Percentiles rank a stretch among this genome's conserved stretches.
These are phyloP conservation scores for Micromys minutus DNA, from an alignment of 2,113 vertebrate genomes.

Conservation along the genomic window DNA sequence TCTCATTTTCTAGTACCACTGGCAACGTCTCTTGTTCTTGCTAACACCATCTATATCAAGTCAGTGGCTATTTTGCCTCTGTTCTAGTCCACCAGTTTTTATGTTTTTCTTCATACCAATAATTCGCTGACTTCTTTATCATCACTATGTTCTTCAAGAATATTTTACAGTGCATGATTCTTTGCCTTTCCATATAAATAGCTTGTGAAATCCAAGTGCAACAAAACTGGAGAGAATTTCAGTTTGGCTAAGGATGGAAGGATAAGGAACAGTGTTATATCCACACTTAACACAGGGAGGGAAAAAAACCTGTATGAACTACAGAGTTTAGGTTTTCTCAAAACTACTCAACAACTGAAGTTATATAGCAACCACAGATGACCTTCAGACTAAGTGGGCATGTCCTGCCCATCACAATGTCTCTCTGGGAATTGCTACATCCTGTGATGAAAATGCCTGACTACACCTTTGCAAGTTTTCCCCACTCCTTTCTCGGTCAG, in stretches of 20 bases:
- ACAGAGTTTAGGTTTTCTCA: background rate
- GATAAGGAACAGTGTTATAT: background rate
- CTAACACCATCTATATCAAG: background rate
- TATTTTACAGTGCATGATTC: slow-evolving; percentile 29
- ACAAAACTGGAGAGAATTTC: background rate
- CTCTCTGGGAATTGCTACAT: background rate
- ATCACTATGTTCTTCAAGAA: background rate
- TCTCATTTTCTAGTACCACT: background rate
- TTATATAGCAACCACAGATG: background rate
- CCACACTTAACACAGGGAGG: background rate
- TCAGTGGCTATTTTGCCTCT: background rate
- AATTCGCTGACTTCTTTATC: background rate
- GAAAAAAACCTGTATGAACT: background rate
- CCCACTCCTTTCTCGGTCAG: too few species aligned
- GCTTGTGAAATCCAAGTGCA: background rate
- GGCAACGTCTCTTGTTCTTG: background rate
- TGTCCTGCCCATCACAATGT: background rate
- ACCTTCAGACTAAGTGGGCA: background rate
- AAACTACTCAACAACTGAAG: background rate
- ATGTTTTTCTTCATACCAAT: background rate
- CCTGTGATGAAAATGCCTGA: background rate
- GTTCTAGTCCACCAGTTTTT: background rate
- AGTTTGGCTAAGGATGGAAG: background rate
- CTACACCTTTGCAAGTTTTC: background rate
- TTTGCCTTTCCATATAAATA: slow-evolving; percentile 37